These are phyloP conservation scores for Cyclophora albipunctata DNA, from an alignment of 2,888 invertebrate species.

Conservation along the genomic window DNA sequence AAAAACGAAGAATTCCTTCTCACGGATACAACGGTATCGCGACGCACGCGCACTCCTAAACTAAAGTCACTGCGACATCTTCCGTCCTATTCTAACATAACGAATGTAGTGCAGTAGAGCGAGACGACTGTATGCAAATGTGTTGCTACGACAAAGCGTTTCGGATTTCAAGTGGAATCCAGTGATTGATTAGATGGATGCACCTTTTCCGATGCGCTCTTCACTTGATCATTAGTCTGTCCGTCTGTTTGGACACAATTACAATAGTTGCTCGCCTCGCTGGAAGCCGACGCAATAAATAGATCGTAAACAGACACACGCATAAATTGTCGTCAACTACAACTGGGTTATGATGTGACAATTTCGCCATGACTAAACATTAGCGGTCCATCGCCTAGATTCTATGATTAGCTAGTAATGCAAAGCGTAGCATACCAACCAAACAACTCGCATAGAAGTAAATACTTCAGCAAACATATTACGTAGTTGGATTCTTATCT, in stretches of 20 bases:
- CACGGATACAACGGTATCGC: constrained; percentile 61
- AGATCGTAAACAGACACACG: constrained; percentile 43
- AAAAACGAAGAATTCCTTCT: constrained; percentile 62
- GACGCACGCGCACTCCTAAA: constrained; percentile 48
- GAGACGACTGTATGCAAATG: constrained; percentile 55
- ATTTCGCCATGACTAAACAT: constrained; percentile 23
- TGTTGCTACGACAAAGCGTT: constrained; percentile 45
- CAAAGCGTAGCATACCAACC: too few relatives aligned
- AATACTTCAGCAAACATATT: too few relatives aligned
- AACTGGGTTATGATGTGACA: constrained; percentile 32
- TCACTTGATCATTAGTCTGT: constrained; percentile 47
- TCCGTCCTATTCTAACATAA: constrained; percentile 31
- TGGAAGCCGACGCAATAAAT: constrained; percentile 42
- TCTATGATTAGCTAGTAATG: too few relatives aligned
- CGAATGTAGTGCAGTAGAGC: constrained; percentile 13
- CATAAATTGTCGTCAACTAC: constrained; percentile 38
- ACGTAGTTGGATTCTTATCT: too few relatives aligned
- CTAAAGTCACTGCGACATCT: constrained; percentile 44
- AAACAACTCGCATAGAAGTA: too few relatives aligned
- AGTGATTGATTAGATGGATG: constrained; percentile 69
- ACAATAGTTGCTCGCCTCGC: constrained; percentile 29
- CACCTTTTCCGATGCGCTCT: constrained; percentile 52
- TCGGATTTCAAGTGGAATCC: constrained; percentile 39
- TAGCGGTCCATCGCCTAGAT: too few relatives aligned
- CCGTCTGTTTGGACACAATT: constrained; percentile 38